Evolutionary conservation across 1,140 invertebrate genomes (phyloP).

Genomic region (Zaprionus capensis): DNA sequence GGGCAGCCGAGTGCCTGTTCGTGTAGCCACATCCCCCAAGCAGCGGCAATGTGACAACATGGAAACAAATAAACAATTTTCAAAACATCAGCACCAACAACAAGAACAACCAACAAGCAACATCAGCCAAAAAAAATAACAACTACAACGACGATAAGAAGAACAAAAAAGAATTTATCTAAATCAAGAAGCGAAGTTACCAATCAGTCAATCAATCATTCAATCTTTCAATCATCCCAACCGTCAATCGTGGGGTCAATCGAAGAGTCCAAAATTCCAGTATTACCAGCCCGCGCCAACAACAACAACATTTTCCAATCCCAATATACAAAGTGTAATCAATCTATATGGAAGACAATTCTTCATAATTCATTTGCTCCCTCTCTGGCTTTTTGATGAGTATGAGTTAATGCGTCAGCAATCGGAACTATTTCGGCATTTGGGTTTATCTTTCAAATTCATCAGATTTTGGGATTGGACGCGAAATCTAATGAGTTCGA

Average conservation of each 20-base stretch:
- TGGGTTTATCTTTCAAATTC: constrained; percentile 21
- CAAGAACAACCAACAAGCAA: constrained; percentile 6
- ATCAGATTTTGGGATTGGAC: constrained; percentile 15
- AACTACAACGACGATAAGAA: constrained; percentile 7
- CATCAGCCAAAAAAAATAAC: not conserved
- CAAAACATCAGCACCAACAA: not conserved
- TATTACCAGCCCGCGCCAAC: not conserved
- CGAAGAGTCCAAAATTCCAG: constrained; percentile 13
- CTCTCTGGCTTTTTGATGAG: not conserved
- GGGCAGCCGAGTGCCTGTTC: constrained; percentile 89
- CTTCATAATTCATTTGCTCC: constrained; percentile 13
- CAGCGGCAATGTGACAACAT: not conserved
- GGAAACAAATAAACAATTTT: not conserved
- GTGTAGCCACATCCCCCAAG: constrained; percentile 86
- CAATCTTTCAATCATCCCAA: not conserved
- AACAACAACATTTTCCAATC: not conserved
- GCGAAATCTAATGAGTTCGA: constrained; percentile 21
- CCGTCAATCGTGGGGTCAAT: not conserved
- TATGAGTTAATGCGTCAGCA: not conserved
- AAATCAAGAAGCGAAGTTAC: constrained; percentile 13
- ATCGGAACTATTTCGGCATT: not conserved
- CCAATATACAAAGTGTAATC: constrained; percentile 24
- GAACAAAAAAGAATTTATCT: not conserved
- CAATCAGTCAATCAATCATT: not conserved
- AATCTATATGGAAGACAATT: constrained; percentile 7